Evolutionary conservation across 2,888 invertebrate species (phyloP).

Genomic region (Rapana venosa): DNA sequence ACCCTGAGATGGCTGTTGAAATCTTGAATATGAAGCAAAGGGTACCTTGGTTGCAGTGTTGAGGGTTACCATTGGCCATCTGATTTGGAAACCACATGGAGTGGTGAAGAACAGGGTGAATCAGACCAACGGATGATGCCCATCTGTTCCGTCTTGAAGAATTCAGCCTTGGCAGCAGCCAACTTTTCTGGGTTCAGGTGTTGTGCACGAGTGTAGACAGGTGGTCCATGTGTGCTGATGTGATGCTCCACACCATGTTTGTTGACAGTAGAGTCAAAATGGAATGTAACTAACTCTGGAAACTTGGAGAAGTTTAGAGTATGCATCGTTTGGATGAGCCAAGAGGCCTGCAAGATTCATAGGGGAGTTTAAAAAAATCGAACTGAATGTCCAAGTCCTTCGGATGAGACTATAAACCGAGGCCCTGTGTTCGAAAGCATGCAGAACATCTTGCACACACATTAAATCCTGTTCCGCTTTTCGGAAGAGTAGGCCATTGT

Average conservation of each 20-base stretch:
- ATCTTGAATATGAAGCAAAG: constrained; percentile 50
- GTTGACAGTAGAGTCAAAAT: not conserved
- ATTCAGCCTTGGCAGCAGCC: constrained; percentile 41
- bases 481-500: no score
- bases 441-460: no score
- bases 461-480: no score
- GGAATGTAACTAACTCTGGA: constrained; percentile 19
- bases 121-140: constrained; percentile 32
- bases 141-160: constrained; percentile 41
- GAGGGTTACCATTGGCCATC: constrained; percentile 57
- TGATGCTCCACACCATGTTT: constrained; percentile 23
- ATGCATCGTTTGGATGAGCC: not conserved
- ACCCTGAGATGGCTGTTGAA: constrained; percentile 35
- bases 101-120: constrained; percentile 40
- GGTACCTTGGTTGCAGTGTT: constrained; percentile 42
- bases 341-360: no score
- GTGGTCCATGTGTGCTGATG: constrained; percentile 21
- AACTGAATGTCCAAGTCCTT: no score
- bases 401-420: no score
- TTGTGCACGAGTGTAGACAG: constrained; percentile 23
- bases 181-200: constrained; percentile 32
- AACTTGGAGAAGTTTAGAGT: constrained; percentile 16
- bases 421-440: no score
- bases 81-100: constrained; percentile 72
- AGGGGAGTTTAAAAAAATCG: no score